phyloP scores from a whole-genome alignment of 2,113 vertebrate genomes.

The Pachycephala philippinensis region DNA sequence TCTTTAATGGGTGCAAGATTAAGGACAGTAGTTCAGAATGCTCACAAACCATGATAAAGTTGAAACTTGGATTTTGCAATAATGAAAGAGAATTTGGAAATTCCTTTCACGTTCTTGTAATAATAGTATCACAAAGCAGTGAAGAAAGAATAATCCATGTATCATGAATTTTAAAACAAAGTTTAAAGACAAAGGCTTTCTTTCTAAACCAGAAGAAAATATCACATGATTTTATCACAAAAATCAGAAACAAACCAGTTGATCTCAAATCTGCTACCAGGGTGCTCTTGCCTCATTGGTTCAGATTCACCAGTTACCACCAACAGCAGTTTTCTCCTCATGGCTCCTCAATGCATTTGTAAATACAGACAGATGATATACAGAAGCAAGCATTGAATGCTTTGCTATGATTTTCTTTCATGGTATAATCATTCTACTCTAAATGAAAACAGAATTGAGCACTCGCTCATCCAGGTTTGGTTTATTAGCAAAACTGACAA shows the following conservation, averaged over 20 bases:
- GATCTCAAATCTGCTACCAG: background rate
- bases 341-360: background rate
- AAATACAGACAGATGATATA: background rate
- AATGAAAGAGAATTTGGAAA: background rate
- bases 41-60: background rate
- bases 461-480: background rate
- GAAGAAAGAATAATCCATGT: background rate
- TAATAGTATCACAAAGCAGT: background rate
- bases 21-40: background rate
- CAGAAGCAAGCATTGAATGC: background rate
- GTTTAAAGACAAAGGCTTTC: background rate
- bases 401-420: background rate
- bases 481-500: background rate
- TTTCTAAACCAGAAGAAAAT: background rate
- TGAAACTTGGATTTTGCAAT: background rate
- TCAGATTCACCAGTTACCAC: background rate
- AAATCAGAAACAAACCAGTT: background rate
- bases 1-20: background rate
- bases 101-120: background rate
- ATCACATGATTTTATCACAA: background rate
- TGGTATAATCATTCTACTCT: background rate
- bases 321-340: background rate
- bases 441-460: background rate
- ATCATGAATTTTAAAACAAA: background rate
- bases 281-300: accelerated